These are phyloP conservation scores for Temnothorax ravouxi DNA, from an alignment of 2,888 invertebrate species.

Conservation along the genomic window DNA sequence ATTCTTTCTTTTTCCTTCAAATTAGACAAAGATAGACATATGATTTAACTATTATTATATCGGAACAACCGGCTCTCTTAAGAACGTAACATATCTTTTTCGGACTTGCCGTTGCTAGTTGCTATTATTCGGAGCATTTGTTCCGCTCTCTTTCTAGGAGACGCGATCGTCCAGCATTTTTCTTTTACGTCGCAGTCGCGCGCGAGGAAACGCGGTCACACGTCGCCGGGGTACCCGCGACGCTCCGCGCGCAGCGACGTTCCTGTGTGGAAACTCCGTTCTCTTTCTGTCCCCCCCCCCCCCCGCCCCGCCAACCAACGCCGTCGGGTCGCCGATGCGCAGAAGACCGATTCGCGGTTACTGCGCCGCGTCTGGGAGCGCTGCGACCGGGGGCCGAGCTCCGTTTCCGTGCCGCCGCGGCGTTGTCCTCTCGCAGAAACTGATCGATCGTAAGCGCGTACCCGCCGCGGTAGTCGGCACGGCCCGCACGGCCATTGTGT, in stretches of 20 bases:
- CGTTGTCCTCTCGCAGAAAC: constrained; percentile 75
- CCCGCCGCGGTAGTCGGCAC: constrained; percentile 74
- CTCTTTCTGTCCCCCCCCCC: constrained; percentile 39
- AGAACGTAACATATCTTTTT: not conserved
- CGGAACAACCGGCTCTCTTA: too few relatives aligned
- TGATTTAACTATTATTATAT: too few relatives aligned
- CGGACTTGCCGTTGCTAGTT: not conserved
- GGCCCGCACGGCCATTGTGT: constrained; percentile 85
- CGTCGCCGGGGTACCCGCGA: constrained; percentile 29
- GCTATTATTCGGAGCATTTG: not conserved
- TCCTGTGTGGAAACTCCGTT: constrained; percentile 65
- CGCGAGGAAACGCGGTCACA: constrained; percentile 3
- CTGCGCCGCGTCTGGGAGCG: constrained; percentile 84
- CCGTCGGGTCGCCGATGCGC: constrained; percentile 75
- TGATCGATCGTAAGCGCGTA: constrained; percentile 84
- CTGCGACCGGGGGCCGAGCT: constrained; percentile 70
- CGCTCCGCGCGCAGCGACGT: constrained; percentile 19
- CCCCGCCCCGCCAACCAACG: not conserved
- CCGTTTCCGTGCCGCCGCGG: constrained; percentile 79
- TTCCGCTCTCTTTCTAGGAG: constrained; percentile 14
- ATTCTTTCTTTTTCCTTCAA: too few relatives aligned
- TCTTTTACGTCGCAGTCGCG: not conserved
- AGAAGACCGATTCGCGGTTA: constrained; percentile 58
- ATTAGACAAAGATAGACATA: too few relatives aligned
- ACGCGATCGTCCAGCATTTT: not conserved